These are phyloP conservation scores for Uloborus diversus DNA, from an alignment of 1,140 invertebrate genomes.

Conservation along the genomic window DNA sequence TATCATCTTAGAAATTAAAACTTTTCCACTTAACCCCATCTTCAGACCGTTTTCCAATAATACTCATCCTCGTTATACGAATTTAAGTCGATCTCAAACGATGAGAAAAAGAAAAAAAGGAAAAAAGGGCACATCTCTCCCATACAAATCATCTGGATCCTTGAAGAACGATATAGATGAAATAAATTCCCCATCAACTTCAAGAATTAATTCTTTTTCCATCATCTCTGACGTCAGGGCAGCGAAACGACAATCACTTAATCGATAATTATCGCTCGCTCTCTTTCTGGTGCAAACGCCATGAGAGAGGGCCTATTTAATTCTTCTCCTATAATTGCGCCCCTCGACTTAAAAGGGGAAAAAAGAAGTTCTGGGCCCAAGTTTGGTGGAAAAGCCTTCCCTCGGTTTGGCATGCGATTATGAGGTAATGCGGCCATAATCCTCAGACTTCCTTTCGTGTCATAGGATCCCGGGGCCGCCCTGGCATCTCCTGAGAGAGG, in stretches of 20 bases:
- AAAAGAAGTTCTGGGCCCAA: constrained; percentile 42
- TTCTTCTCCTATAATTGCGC: constrained; percentile 48
- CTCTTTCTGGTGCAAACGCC: neutral
- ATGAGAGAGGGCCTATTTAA: constrained; percentile 40
- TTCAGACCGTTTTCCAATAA: constrained; percentile 44
- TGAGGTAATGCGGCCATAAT: constrained; percentile 29
- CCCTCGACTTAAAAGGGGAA: constrained; percentile 2
- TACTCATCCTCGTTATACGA: constrained; percentile 36
- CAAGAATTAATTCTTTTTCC: constrained; percentile 50
- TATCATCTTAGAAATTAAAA: constrained; percentile 51
- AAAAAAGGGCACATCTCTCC: constrained; percentile 3
- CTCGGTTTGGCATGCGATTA: constrained; percentile 44
- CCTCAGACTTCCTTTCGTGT: constrained; percentile 28
- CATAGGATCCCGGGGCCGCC: neutral
- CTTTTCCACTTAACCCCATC: constrained; percentile 42
- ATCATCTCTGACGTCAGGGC: constrained; percentile 44
- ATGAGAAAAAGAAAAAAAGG: neutral
- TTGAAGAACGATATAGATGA: constrained; percentile 11
- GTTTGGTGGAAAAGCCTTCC: constrained; percentile 21
- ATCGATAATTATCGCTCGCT: constrained; percentile 50
- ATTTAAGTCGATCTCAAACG: constrained; percentile 37
- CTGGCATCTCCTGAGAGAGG: neutral
- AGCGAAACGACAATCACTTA: constrained; percentile 50
- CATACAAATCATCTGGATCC: constrained; percentile 41
- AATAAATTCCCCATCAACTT: constrained; percentile 51